Base-by-base conservation (phyloP, 2,888 invertebrate species). In the Clepsis dumicolana region DNA sequence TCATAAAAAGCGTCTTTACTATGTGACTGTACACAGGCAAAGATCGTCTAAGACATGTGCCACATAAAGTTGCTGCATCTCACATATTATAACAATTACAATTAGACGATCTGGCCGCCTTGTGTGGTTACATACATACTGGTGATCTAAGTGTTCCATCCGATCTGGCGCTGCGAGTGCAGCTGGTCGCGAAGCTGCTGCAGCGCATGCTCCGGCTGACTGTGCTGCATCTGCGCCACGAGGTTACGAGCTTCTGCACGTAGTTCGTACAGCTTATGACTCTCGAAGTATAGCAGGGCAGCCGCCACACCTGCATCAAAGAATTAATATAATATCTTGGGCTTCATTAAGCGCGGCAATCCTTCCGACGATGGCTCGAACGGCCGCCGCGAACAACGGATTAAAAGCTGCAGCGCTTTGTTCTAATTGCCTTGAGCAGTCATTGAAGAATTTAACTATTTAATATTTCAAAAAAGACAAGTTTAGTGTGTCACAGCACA, bases 151-250 rank as follows among this genome's bases (percentile, higher is more conserved):
- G 52, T n/a, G 41, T 68, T 68, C 68, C 68, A 68, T 5, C 68
- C 68, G 44, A 68, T 68, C 62, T 81, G 84, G 16, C 91, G 87
- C 63, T 93, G 92, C 65, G 91, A 90, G 61, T 93, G 92, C 70
- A 93, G 73, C 73, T 92, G 92, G 18, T 90, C 88, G 1, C 91
- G 86, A 44, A 92, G 78, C 67, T 93, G 91, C 48, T 93, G 91
- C 69, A 93, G 73, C 0, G 92, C 90, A 71, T 94, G 93, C 73
- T 95, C 94, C 0, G 94, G 93, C 77, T 96, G 96, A 71, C 96
- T 95, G 88, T 96, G 95, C 80, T 98, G 97, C 97, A 98, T 98
- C 85, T 98, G 98, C 91, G 96, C 97, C 2, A 98, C 97, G n/a
- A 98, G 94, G 90, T 97, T 97, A 81, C 96, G 96, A 50, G 97